Evolutionary conservation across 2,113 vertebrate genomes (phyloP).

Genomic region (Trachemys scripta): DNA sequence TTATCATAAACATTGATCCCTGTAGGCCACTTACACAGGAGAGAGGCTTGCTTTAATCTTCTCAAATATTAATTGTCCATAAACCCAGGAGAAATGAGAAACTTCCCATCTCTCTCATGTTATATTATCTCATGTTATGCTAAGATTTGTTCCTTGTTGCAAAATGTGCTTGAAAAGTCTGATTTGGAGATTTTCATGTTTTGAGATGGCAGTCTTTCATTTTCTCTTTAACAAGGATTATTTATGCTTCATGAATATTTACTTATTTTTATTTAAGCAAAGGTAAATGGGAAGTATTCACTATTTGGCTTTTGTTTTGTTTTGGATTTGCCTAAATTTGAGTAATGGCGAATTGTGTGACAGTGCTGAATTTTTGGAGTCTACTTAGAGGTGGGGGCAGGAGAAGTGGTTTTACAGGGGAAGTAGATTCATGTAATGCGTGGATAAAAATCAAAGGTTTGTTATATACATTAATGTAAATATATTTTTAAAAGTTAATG

Average conservation of each 20-base stretch:
- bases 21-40: not conserved
- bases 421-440: too few species aligned
- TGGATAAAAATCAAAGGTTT: too few species aligned
- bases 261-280: not conserved
- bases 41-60: not conserved
- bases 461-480: not conserved
- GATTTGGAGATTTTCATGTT: not conserved
- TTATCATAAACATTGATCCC: not conserved
- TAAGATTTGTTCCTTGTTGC: not conserved
- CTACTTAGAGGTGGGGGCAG: too few species aligned
- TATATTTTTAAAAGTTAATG: not conserved
- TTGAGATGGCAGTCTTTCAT: not conserved
- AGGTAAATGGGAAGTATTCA: too few species aligned
- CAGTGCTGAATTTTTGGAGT: too few species aligned
- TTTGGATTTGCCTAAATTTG: too few species aligned
- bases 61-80: not conserved
- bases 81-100: not conserved
- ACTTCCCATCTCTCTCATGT: not conserved
- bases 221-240: not conserved
- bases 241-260: not conserved
- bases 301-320: too few species aligned
- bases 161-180: not conserved
- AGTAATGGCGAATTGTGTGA: too few species aligned
- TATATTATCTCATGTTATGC: not conserved
- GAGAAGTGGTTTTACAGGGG: too few species aligned